These are phyloP conservation scores for Tinea trinotella DNA, from an alignment of 2,888 invertebrate species.

Conservation along the genomic window DNA sequence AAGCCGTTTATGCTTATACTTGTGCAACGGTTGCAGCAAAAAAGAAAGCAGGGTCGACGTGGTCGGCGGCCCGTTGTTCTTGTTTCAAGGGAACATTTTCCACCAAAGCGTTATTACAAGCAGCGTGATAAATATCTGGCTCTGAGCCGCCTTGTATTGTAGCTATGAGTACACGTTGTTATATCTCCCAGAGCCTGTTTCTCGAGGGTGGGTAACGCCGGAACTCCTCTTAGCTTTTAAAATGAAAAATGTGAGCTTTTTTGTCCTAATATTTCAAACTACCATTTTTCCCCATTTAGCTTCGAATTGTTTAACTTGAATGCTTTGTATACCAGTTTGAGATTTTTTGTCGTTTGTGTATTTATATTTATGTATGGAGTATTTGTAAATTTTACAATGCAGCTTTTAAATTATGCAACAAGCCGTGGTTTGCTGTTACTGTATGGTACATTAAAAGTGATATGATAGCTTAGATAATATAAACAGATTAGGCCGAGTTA, in stretches of 20 bases:
- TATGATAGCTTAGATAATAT: background rate
- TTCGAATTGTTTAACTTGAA: conserved; percentile 13
- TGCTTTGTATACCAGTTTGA: background rate
- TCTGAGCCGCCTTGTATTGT: conserved; percentile 19
- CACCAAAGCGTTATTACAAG: conserved; percentile 28
- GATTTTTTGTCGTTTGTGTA: background rate
- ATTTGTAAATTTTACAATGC: background rate
- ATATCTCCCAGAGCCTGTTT: conserved; percentile 14
- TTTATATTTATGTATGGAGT: background rate
- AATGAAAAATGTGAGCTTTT: conserved; percentile 27
- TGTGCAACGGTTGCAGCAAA: conserved; percentile 4
- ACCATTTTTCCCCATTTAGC: conserved; percentile 21
- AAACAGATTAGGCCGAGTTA: background rate
- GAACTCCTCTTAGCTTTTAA: conserved; percentile 24
- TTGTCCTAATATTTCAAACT: conserved; percentile 27
- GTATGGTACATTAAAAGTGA: background rate
- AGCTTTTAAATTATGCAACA: background rate
- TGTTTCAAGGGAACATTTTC: conserved; percentile 19
- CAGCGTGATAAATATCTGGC: conserved; percentile 25
- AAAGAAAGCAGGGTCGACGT: conserved; percentile 12
- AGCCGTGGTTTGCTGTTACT: background rate
- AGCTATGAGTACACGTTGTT: conserved; percentile 14
- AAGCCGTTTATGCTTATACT: background rate
- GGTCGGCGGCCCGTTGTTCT: conserved; percentile 16
- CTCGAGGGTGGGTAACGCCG: conserved; percentile 17